phyloP scores from a whole-genome alignment of 2,797 vertebrate species.

The Helostoma temminkii region DNA sequence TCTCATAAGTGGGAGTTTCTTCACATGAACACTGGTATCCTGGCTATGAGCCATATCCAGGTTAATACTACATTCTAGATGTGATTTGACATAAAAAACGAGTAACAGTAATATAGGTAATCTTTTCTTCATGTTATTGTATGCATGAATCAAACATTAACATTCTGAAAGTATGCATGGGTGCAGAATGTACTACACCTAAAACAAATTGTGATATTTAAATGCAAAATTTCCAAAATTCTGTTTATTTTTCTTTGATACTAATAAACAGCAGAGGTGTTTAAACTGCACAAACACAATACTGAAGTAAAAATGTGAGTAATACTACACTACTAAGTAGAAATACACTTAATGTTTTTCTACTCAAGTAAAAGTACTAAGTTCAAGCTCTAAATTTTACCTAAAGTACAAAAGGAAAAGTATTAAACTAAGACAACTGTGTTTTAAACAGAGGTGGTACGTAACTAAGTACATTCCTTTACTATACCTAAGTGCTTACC shows the following conservation, averaged over 20 bases:
- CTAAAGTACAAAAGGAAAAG: no score
- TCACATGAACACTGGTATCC: conserved; percentile 21
- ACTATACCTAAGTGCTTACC: no score
- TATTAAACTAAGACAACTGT: no score
- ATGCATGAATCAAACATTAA: conserved; percentile 32
- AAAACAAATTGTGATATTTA: conserved; percentile 18
- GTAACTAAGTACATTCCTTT: no score
- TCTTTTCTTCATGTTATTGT: conserved; percentile 38
- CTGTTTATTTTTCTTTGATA: neutral
- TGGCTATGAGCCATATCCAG: conserved; percentile 26
- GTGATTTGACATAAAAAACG: conserved; percentile 45
- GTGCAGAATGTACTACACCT: neutral
- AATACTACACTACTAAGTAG: no score
- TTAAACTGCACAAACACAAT: no score
- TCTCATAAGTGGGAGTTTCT: conserved; percentile 20
- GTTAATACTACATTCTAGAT: conserved; percentile 35
- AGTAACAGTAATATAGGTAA: conserved; percentile 36
- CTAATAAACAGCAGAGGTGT: no score
- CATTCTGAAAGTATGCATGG: conserved; percentile 9
- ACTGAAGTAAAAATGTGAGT: no score
- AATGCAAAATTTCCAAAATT: conserved; percentile 7
- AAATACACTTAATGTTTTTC: no score
- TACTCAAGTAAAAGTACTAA: no score
- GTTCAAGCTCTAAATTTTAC: no score
- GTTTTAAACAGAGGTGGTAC: no score